These are phyloP conservation scores for Silurus aristotelis DNA, from an alignment of 2,797 vertebrate species.

Conservation along the genomic window DNA sequence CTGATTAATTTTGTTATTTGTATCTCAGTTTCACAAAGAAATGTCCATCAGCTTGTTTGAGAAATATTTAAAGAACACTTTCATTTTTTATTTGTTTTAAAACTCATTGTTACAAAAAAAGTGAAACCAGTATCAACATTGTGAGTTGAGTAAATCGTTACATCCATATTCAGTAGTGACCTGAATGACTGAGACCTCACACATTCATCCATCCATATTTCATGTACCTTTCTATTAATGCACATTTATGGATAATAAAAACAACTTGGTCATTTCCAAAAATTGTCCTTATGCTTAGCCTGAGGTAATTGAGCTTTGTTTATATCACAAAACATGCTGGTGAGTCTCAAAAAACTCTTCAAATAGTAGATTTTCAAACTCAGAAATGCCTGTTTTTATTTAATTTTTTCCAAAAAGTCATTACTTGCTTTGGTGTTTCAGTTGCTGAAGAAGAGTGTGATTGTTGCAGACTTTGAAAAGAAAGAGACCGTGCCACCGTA, in stretches of 20 bases:
- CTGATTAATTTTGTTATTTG: no score
- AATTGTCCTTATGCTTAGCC: not conserved
- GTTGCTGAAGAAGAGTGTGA: conserved; percentile 88
- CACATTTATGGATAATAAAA: no score
- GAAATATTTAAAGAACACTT: no score
- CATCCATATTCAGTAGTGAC: not conserved
- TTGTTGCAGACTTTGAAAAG: conserved; percentile 92
- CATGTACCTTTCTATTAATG: not conserved
- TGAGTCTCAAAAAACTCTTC: not conserved
- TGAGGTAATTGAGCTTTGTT: not conserved
- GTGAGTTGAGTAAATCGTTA: no score
- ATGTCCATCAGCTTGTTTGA: no score
- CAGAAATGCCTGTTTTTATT: no score
- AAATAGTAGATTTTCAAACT: not conserved
- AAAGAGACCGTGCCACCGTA: conserved; percentile 84
- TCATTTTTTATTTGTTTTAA: no score
- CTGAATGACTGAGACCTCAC: not conserved
- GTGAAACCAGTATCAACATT: no score
- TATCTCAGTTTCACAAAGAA: no score
- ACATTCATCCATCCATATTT: not conserved
- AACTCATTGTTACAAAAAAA: no score
- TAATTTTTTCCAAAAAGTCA: not conserved
- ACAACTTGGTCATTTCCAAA: not conserved
- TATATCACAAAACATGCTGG: not conserved
- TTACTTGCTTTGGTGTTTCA: conserved; percentile 61